Conservation (phyloP, 2,113 vertebrate genomes). For the Phalacrocorax carbo region DNA sequence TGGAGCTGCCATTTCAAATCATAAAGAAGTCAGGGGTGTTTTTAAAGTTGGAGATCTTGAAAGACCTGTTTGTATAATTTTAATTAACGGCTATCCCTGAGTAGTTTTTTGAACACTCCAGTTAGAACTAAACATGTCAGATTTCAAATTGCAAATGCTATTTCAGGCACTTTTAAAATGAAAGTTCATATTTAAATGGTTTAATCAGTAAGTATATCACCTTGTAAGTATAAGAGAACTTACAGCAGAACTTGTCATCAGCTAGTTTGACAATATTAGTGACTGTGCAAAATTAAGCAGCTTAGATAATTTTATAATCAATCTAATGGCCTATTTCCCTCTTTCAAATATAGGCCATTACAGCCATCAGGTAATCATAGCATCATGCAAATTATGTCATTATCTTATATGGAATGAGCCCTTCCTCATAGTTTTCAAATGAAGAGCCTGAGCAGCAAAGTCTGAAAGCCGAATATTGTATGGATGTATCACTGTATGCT, state of each 20-base stretch:
- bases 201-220: neutral
- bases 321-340: neutral
- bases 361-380: neutral
- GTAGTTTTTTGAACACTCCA: neutral
- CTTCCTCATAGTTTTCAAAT: neutral
- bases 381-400: neutral
- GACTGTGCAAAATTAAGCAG: neutral
- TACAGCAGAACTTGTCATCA: neutral
- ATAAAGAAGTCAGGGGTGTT: neutral
- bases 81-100: neutral
- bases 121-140: neutral
- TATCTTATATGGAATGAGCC: neutral
- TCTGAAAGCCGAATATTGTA: neutral
- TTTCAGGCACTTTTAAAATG: neutral
- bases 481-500: neutral
- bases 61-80: neutral
- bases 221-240: neutral
- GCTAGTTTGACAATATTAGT: neutral
- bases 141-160: neutral
- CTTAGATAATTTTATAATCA: neutral
- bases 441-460: neutral
- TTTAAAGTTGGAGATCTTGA: neutral
- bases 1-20: neutral
- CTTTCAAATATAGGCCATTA: neutral
- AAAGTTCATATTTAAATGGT: neutral